Conservation (phyloP, 2,113 vertebrate species). For the Acrocephalus arundinaceus region DNA sequence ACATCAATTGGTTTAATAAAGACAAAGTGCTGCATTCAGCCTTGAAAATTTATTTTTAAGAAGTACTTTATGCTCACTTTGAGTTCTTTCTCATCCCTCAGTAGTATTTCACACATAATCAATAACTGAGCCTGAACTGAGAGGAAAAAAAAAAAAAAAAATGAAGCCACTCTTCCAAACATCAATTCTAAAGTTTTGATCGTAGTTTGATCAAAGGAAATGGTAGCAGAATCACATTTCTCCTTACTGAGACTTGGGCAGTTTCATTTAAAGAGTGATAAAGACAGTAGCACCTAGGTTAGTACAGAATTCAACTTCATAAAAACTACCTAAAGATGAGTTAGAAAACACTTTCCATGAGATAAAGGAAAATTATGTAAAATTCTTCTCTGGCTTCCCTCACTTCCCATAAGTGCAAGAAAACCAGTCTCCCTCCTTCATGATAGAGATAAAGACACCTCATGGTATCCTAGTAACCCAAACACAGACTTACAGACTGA, state of each 20-base stretch:
- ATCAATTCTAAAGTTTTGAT: background rate
- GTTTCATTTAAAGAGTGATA: background rate
- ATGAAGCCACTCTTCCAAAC: background rate
- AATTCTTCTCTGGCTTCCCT: background rate
- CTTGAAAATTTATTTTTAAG: constrained; percentile 4
- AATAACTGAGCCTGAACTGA: background rate
- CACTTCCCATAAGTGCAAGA: background rate
- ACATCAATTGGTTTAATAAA: background rate
- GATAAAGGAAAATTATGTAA: background rate
- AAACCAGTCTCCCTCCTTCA: background rate
- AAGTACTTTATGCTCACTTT: background rate
- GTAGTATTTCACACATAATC: background rate
- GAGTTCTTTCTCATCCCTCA: background rate
- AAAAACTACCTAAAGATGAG: background rate
- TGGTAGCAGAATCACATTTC: background rate
- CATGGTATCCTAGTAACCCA: background rate
- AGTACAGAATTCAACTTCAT: background rate
- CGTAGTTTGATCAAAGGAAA: background rate
- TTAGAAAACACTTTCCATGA: background rate
- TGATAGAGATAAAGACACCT: background rate
- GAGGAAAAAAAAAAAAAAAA: background rate
- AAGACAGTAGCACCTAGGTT: background rate
- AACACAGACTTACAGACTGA: background rate
- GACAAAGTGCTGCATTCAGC: background rate
- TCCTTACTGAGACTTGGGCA: background rate